These are phyloP conservation scores for Aphis craccivora DNA, from an alignment of 1,140 invertebrate species.

Conservation along the genomic window DNA sequence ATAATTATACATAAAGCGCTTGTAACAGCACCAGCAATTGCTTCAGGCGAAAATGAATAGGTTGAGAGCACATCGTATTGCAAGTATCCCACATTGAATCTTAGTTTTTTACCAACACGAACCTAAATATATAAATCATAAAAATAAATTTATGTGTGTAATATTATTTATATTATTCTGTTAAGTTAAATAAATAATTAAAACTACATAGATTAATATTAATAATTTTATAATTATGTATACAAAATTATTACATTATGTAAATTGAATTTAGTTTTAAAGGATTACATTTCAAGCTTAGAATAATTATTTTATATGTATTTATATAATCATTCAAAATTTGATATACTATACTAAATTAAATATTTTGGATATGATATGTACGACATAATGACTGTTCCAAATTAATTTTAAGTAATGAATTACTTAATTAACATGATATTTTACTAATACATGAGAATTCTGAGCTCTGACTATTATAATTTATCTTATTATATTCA, in stretches of 20 bases:
- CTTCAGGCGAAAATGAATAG: slow-evolving; percentile 85
- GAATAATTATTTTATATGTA: not conserved
- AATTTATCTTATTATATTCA: not conserved
- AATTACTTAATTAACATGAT: not conserved
- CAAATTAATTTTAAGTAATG: not conserved
- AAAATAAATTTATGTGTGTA: not conserved
- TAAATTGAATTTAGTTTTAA: not conserved
- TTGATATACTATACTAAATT: not conserved
- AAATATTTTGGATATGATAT: not conserved
- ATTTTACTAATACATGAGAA: not conserved
- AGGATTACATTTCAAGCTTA: not conserved
- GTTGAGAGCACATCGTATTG: slow-evolving; percentile 87
- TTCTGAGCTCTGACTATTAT: not conserved
- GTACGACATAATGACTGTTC: not conserved
- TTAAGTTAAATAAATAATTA: not conserved
- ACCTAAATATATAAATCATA: slow-evolving; percentile 59
- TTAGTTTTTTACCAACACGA: slow-evolving; percentile 83
- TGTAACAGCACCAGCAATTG: slow-evolving; percentile 83
- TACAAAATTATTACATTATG: not conserved
- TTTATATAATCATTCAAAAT: not conserved
- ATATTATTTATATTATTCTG: too few relatives aligned
- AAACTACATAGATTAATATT: not conserved
- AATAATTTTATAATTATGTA: not conserved
- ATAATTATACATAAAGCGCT: slow-evolving; percentile 84
- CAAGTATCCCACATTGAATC: slow-evolving; percentile 87